Evolutionary conservation across 1,140 invertebrate genomes (phyloP), one percentile per base, ranked within the genome.

Genomic region (Drosophila sucinea): DNA sequence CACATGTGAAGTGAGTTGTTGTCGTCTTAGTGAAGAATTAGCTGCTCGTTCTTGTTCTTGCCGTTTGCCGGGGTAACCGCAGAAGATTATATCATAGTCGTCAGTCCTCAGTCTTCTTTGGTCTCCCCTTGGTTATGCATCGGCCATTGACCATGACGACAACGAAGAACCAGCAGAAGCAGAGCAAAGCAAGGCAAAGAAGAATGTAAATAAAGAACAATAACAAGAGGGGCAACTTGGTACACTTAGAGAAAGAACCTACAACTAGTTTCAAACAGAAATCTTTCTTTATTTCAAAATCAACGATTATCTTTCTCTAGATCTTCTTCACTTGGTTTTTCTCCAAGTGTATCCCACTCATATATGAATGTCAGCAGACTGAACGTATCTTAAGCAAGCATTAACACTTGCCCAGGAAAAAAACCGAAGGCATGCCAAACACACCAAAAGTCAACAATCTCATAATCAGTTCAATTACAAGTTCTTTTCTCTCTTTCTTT

Each of bases 401-500:
- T 38, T 40, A 41, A 56, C 67, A 70, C 41, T 68, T 70, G 69
- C 56, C 29, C 55, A 62, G 56, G 63, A 47, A 44, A 30, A 58
- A 44, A 40, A 47, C 17, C 17, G 10, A 51, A 47, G 44, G 44
- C 44, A 27, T 23, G 77, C 55, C 69, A 76, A 32, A 66, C 40
- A 62, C 27, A 27, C 8, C 73, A 77, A 69, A 80, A 89, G 84
- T 89, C 84, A 89, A 89, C 84, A 89, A 84, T 89, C 84, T 89
- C 84, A 89, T 89, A 89, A 89, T 89, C 84, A 84, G 80, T 78
- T 81, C 67, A 89, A 81, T 81, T 89, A 70, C 84, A 83, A 83
- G 4, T n/a, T 77, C 8, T 38, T 38, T 35, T 35, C 3, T 33
- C 8, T 35, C 84, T 71, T 8, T 33, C 8, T 35, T 83, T 71